Evolutionary conservation across 1,140 invertebrate species (phyloP).

Genomic region (Saccostrea glomerata): DNA sequence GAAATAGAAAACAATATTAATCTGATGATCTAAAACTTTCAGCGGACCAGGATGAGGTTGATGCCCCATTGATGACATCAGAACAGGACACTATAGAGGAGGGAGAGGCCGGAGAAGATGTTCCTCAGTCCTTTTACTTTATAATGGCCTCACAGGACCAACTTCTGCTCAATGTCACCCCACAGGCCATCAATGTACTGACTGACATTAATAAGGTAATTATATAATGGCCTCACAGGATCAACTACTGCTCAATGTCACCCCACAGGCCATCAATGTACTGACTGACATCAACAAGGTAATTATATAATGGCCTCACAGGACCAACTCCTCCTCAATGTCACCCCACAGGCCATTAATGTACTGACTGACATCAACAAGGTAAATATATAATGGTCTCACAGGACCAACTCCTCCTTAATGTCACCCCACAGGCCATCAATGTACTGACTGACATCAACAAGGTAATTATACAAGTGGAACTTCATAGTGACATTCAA

Average conservation of each 20-base stretch:
- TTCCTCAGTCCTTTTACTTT: constrained; percentile 83
- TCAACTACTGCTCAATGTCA: constrained; percentile 85
- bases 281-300: too few species aligned
- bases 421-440: too few species aligned
- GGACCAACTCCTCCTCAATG: background rate
- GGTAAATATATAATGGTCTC: constrained; percentile 48
- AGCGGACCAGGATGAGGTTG: constrained; percentile 61
- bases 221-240: constrained; percentile 86
- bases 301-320: too few species aligned
- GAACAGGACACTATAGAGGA: constrained; percentile 61
- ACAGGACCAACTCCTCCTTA: too few species aligned
- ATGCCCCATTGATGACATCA: constrained; percentile 43
- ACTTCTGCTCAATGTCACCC: constrained; percentile 86
- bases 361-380: constrained; percentile 83
- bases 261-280: constrained; percentile 83
- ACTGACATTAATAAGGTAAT: constrained; percentile 83
- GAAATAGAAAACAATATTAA: too few species aligned
- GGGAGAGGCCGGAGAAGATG: constrained; percentile 77
- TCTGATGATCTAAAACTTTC: too few species aligned
- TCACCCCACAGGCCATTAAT: constrained; percentile 82
- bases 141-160: constrained; percentile 85
- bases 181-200: constrained; percentile 82
- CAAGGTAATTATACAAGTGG: too few species aligned
- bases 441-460: too few species aligned
- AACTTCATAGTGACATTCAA: too few species aligned